Conservation (phyloP, 1,140 invertebrate species). For the Drosophila kurseongensis region DNA sequence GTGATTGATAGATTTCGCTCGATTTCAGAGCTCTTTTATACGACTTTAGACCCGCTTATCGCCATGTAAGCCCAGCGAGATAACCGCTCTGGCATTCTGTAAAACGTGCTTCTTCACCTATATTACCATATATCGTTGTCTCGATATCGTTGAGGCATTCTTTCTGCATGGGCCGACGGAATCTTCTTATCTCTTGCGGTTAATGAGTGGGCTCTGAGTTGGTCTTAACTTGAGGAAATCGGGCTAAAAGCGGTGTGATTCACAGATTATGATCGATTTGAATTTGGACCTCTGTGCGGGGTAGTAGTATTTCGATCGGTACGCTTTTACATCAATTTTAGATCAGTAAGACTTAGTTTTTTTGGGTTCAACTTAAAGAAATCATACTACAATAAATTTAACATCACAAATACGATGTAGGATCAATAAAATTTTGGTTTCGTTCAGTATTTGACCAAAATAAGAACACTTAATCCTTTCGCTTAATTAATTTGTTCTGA, state of each 20-base stretch:
- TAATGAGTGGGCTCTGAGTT: constrained; percentile 3
- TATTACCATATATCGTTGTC: not conserved
- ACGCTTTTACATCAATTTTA: not conserved
- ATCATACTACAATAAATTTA: not conserved
- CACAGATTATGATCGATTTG: constrained; percentile 3
- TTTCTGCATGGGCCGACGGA: constrained; percentile 30
- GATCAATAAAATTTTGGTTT: too few species aligned
- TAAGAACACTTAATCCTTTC: too few species aligned
- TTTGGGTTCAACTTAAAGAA: not conserved
- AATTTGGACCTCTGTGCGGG: not conserved
- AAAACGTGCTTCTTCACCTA: constrained; percentile 36
- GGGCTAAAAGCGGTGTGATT: not conserved
- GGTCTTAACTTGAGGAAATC: constrained; percentile 6
- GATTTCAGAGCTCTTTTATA: constrained; percentile 31
- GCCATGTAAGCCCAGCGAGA: not conserved
- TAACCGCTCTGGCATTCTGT: constrained; percentile 29
- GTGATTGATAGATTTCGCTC: constrained; percentile 34
- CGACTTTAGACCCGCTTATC: constrained; percentile 18
- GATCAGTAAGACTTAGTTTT: not conserved
- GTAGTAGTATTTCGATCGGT: not conserved
- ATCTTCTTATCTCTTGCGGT: constrained; percentile 21
- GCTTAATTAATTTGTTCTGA: too few species aligned
- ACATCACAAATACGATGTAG: too few species aligned
- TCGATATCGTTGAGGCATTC: constrained; percentile 27
- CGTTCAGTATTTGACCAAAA: too few species aligned